Conservation (phyloP, 2,797 vertebrate genomes). For the Paedocypris micromegethes region DNA sequence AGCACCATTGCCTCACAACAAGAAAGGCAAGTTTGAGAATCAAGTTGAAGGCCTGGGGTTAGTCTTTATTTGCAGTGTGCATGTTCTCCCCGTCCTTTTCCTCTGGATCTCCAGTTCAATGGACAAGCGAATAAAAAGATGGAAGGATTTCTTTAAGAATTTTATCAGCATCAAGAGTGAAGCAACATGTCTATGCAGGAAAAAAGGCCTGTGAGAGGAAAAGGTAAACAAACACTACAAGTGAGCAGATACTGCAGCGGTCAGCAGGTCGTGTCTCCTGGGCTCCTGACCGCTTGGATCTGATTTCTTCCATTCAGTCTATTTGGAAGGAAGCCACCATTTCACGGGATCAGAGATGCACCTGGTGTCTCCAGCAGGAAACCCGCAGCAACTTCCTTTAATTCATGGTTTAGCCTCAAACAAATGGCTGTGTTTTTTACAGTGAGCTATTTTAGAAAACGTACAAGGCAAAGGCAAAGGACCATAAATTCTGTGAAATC, state of each 20-base stretch:
- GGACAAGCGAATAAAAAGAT: no score
- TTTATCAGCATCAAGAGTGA: slow-evolving; percentile 15
- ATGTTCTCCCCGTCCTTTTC: no score
- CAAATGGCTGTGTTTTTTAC: slow-evolving; percentile 56
- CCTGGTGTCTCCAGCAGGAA: slow-evolving; percentile 68
- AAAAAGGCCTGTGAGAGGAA: slow-evolving; percentile 40
- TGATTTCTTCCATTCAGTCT: slow-evolving; percentile 45
- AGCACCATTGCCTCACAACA: no score
- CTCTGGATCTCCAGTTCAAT: no score
- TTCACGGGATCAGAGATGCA: slow-evolving; percentile 58
- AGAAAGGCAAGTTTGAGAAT: no score
- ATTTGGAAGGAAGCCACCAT: slow-evolving; percentile 44
- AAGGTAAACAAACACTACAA: slow-evolving; percentile 45
- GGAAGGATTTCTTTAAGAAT: background rate
- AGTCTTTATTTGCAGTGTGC: no score
- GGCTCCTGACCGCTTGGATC: slow-evolving; percentile 36
- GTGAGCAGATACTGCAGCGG: slow-evolving; percentile 29
- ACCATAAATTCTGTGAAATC: slow-evolving; percentile 12
- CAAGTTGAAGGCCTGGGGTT: no score
- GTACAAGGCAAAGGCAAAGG: slow-evolving; percentile 6
- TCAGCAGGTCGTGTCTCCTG: slow-evolving; percentile 33
- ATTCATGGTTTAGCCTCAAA: slow-evolving; percentile 52
- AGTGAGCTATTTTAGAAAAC: slow-evolving; percentile 36
- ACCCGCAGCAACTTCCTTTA: slow-evolving; percentile 67
- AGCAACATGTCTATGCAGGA: slow-evolving; percentile 25